Percentiles rank a stretch among this genome's conserved stretches.
Conservation (phyloP, 2,888 invertebrate species). For the Ptilodon capucinus region DNA sequence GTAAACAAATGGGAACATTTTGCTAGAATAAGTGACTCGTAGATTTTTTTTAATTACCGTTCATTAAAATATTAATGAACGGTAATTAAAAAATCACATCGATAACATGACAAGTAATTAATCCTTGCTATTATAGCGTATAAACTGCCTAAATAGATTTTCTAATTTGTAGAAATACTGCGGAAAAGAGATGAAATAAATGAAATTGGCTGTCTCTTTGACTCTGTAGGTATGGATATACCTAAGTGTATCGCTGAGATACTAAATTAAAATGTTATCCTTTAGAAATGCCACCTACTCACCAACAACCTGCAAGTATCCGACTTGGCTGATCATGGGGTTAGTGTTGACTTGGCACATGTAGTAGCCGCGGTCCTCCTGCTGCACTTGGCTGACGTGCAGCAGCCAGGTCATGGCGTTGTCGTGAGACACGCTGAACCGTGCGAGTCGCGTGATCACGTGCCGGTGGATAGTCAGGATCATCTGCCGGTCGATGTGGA, state of each 20-base stretch:
- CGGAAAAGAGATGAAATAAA: too few relatives aligned
- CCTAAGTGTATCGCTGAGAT: too few relatives aligned
- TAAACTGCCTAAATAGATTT: too few relatives aligned
- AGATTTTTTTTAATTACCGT: neutral
- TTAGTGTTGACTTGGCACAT: slow-evolving; percentile 96
- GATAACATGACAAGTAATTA: too few relatives aligned
- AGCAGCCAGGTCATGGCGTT: slow-evolving; percentile 96
- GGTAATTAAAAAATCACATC: neutral
- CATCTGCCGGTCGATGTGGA: slow-evolving; percentile 97
- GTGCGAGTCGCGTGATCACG: slow-evolving; percentile 94
- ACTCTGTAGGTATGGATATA: too few relatives aligned
- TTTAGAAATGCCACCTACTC: slow-evolving; percentile 73
- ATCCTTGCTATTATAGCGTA: too few relatives aligned
- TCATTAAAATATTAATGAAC: neutral
- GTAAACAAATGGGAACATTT: neutral
- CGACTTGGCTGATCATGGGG: slow-evolving; percentile 97
- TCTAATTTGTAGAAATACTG: too few relatives aligned
- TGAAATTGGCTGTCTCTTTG: too few relatives aligned
- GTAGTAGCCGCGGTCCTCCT: slow-evolving; percentile 95
- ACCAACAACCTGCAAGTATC: slow-evolving; percentile 96
- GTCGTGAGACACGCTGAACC: slow-evolving; percentile 95
- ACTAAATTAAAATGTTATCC: too few relatives aligned
- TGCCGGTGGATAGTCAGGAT: slow-evolving; percentile 95
- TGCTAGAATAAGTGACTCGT: neutral
- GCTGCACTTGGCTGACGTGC: slow-evolving; percentile 95